These are phyloP conservation scores for Tribolium madens DNA, from an alignment of 1,140 invertebrate genomes.

Conservation along the genomic window DNA sequence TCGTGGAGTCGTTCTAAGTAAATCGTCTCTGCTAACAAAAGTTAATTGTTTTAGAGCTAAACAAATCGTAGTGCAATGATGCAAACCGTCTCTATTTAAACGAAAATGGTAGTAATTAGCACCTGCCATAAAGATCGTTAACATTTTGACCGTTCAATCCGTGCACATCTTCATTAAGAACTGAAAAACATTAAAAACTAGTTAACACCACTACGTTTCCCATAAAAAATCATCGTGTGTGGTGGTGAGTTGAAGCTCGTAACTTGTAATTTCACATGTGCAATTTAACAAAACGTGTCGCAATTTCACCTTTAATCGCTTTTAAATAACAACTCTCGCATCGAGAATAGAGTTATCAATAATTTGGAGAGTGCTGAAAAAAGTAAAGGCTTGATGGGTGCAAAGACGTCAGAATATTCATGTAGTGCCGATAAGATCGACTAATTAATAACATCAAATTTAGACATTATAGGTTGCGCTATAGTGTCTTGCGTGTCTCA, in stretches of 20 bases:
- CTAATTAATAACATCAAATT: constrained; percentile 29
- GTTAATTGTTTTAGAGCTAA: constrained; percentile 30
- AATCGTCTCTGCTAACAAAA: too few relatives aligned
- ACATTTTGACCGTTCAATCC: constrained; percentile 41
- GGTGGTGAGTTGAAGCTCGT: constrained; percentile 12
- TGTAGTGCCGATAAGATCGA: constrained; percentile 18
- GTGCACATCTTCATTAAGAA: constrained; percentile 31
- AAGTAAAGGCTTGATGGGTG: not conserved
- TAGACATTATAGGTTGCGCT: constrained; percentile 14
- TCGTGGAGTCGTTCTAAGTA: too few relatives aligned
- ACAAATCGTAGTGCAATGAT: constrained; percentile 12
- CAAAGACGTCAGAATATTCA: constrained; percentile 20
- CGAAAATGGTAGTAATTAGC: constrained; percentile 44
- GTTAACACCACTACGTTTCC: constrained; percentile 39
- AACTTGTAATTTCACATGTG: constrained; percentile 40
- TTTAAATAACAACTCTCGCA: constrained; percentile 48
- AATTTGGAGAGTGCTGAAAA: constrained; percentile 26
- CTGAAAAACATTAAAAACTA: constrained; percentile 47
- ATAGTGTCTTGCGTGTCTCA: too few relatives aligned
- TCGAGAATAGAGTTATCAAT: constrained; percentile 25
- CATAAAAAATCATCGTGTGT: constrained; percentile 40
- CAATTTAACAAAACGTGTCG: constrained; percentile 47
- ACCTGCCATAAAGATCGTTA: constrained; percentile 44
- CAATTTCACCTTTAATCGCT: constrained; percentile 48
- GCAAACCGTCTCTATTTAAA: not conserved